Base-by-base conservation (phyloP, 2,888 invertebrate genomes). In the Nymphalis polychloros region DNA sequence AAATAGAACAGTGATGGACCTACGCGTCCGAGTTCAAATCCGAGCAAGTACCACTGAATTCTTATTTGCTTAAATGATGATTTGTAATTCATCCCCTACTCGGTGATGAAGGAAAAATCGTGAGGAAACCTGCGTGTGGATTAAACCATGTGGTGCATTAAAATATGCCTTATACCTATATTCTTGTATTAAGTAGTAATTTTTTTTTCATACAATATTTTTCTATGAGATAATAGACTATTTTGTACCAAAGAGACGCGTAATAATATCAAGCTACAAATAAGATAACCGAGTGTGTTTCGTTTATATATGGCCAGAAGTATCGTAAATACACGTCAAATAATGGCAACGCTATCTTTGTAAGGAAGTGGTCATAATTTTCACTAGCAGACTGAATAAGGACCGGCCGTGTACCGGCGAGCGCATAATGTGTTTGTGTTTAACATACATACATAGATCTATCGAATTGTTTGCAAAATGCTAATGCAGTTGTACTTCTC, bases 401-500 rank as follows among this genome's bases (percentile, higher is more conserved):
- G 60, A 68, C 63, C 55, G 68, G 49, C 31, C 61, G 55, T 49
- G 49, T 67, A 67, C 63, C 57, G 57, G 50, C 66, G 66, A 60
- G 67, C 27, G 31, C 64, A 60, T 64, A 64, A 72, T 68, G 72
- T 72, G 71, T 69, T 70, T 66, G 69, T 59, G 52, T 69, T 66
- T 67, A 55, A 57, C 57, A 19, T 70, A 71, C 66, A 59, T 57
- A 57, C 57, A 19, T 70, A 71, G 64, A 59, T 57, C 52, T 69
- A 71, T 68, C 67, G 68, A 71, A 66, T 68, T 53, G 71, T 70
- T 70, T 72, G 64, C 61, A 66, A 68, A 71, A 71, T 68, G 60
- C 53, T 31, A 46, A 64, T 65, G 27, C 46, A 50, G 19, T 57
- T 60, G 41, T 52, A 59, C 8, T n/a, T 10, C 20, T 48, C n/a